Evolutionary conservation across 2,888 invertebrate genomes (phyloP).

Genomic region (Sarcophaga rosellei): DNA sequence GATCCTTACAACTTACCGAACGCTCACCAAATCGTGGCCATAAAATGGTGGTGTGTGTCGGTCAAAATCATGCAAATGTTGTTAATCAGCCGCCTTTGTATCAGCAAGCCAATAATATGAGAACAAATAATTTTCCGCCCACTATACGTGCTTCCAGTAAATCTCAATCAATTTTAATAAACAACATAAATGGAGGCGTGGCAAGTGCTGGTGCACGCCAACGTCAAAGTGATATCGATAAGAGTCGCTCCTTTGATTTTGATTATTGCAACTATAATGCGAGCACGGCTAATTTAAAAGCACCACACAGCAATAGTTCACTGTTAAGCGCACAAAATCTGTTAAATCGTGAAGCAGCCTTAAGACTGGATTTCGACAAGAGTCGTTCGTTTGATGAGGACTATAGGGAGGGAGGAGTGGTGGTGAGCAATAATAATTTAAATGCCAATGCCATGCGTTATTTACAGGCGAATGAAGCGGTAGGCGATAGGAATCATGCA

Average conservation of each 20-base stretch:
- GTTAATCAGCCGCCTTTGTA: slow-evolving; percentile 69
- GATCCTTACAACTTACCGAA: slow-evolving; percentile 86
- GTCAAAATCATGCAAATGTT: slow-evolving; percentile 71
- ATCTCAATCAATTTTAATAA: slow-evolving; percentile 72
- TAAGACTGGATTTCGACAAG: slow-evolving; percentile 79
- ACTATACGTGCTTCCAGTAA: slow-evolving; percentile 75
- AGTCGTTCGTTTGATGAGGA: slow-evolving; percentile 81
- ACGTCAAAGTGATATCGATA: slow-evolving; percentile 77
- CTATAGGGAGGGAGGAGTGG: slow-evolving; percentile 75
- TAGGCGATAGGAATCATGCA: slow-evolving; percentile 58
- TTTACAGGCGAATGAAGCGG: slow-evolving; percentile 65
- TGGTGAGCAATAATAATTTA: slow-evolving; percentile 69
- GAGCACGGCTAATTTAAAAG: slow-evolving; percentile 36
- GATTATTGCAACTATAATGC: slow-evolving; percentile 78
- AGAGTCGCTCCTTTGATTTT: slow-evolving; percentile 80
- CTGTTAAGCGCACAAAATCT: slow-evolving; percentile 43
- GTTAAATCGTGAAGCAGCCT: slow-evolving; percentile 53
- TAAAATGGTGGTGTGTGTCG: slow-evolving; percentile 78
- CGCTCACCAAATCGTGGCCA: slow-evolving; percentile 82
- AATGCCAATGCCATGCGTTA: slow-evolving; percentile 70
- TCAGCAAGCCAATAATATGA: slow-evolving; percentile 71
- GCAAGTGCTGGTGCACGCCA: slow-evolving; percentile 50
- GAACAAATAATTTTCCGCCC: slow-evolving; percentile 74
- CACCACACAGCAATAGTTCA: slow-evolving; percentile 56
- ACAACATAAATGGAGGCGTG: slow-evolving; percentile 65